phyloP scores from a whole-genome alignment of 2,888 invertebrate species.

The Cheiracanthium punctorium region DNA sequence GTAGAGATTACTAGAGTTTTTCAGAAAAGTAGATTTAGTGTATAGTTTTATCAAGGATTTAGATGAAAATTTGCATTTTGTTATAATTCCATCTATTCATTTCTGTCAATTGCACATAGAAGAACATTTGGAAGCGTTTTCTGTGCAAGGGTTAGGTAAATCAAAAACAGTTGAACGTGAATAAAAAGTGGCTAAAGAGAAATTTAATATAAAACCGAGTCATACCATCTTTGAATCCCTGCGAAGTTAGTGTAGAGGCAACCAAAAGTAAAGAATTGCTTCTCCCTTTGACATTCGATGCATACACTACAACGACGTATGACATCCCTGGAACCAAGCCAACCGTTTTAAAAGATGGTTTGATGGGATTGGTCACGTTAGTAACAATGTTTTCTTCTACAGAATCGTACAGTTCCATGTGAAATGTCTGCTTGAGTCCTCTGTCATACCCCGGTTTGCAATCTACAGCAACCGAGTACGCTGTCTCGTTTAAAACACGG shows the following conservation, averaged over 20 bases:
- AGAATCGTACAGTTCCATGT: slow-evolving; percentile 44
- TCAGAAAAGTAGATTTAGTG: too few relatives aligned
- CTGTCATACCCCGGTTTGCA: slow-evolving; percentile 44
- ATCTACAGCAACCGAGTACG: slow-evolving; percentile 1
- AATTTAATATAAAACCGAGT: too few relatives aligned
- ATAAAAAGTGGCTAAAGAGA: too few relatives aligned
- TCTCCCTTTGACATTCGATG: slow-evolving; percentile 71
- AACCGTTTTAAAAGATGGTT: slow-evolving; percentile 57
- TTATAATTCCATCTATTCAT: too few relatives aligned
- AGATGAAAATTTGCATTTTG: too few relatives aligned
- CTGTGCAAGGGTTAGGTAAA: too few relatives aligned
- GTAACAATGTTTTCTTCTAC: slow-evolving; percentile 39
- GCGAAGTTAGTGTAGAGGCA: slow-evolving; percentile 52
- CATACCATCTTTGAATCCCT: slow-evolving; percentile 36
- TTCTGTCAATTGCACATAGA: too few relatives aligned
- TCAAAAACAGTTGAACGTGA: too few relatives aligned
- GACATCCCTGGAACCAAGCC: slow-evolving; percentile 64
- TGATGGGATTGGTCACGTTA: slow-evolving; percentile 53
- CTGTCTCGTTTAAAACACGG: slow-evolving; percentile 30
- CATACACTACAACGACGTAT: slow-evolving; percentile 70
- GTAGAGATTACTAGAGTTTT: too few relatives aligned
- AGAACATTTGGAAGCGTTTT: too few relatives aligned
- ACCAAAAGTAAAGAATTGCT: slow-evolving; percentile 65
- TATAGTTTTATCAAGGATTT: too few relatives aligned
- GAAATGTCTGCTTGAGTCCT: slow-evolving; percentile 38